These are phyloP conservation scores for Chroicocephalus ridibundus DNA, from an alignment of 2,113 vertebrate genomes.

Conservation along the genomic window DNA sequence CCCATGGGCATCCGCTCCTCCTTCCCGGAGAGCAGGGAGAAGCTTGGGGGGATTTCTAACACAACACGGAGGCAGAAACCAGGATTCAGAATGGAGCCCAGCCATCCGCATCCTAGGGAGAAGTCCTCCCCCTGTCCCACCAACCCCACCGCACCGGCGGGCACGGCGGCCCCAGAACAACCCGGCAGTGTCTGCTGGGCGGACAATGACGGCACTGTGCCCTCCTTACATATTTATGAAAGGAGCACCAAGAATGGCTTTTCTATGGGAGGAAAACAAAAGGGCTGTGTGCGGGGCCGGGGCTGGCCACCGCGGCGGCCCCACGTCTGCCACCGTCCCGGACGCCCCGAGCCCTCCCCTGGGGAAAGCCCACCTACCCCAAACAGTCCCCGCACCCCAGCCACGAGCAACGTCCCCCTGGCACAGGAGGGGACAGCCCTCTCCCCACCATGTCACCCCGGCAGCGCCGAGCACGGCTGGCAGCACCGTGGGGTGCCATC, in stretches of 20 bases:
- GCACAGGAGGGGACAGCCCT: neutral
- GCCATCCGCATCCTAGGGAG: neutral
- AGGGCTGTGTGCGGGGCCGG: neutral
- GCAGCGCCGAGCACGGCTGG: neutral
- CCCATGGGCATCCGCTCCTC: neutral
- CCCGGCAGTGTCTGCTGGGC: neutral
- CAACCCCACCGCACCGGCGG: neutral
- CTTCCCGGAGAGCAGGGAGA: neutral
- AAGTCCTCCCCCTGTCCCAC: neutral
- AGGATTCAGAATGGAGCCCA: neutral
- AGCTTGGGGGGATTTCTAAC: neutral
- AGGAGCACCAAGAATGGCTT: neutral
- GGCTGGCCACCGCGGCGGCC: neutral
- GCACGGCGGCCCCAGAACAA: neutral
- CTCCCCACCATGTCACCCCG: neutral
- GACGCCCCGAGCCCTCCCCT: neutral
- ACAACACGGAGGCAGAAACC: neutral
- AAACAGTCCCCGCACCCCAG: neutral
- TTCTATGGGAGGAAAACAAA: neutral
- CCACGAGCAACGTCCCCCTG: neutral
- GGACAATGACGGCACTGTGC: slow-evolving; percentile 7
- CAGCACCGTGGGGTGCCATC: neutral
- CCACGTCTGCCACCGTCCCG: neutral
- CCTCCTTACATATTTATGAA: neutral
- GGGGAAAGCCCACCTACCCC: neutral